A percentile compares a stretch with the other conserved stretches of the same genome.
Evolutionary conservation across 1,140 invertebrate genomes (phyloP).

Genomic region (Phocides pigmalion): DNA sequence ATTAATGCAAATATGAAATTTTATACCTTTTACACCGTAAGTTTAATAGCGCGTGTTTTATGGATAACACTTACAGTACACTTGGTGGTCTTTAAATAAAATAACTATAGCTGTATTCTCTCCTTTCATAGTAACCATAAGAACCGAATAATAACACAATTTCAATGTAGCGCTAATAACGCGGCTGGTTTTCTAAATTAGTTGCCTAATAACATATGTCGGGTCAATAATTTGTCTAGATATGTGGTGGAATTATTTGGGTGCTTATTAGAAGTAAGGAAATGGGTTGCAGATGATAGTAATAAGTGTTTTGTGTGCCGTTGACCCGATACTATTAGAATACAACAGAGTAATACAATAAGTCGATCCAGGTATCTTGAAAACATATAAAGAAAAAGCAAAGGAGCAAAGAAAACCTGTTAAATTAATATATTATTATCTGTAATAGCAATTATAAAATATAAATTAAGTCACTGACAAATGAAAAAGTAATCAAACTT

Average conservation of each 20-base stretch:
- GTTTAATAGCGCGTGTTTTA: too few relatives aligned
- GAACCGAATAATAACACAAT: constrained; percentile 30
- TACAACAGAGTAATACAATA: neutral
- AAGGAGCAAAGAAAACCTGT: too few relatives aligned
- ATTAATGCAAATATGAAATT: too few relatives aligned
- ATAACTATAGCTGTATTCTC: neutral
- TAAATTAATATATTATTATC: too few relatives aligned
- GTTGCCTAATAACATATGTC: constrained; percentile 49
- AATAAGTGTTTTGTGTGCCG: constrained; percentile 38
- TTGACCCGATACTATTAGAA: constrained; percentile 33
- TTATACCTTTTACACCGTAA: too few relatives aligned
- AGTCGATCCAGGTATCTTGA: too few relatives aligned
- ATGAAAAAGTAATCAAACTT: too few relatives aligned
- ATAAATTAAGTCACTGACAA: too few relatives aligned
- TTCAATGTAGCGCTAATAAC: constrained; percentile 33
- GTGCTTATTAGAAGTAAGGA: constrained; percentile 28
- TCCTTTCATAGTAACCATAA: neutral
- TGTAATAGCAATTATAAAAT: too few relatives aligned
- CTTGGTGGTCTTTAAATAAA: neutral
- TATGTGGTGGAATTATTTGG: constrained; percentile 16
- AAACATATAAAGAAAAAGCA: too few relatives aligned
- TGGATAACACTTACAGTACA: neutral
- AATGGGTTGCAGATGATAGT: constrained; percentile 36
- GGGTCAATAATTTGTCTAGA: constrained; percentile 54
- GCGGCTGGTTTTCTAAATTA: constrained; percentile 42